Conservation (phyloP, 2,888 invertebrate genomes). For the Plagodis pulveraria region DNA sequence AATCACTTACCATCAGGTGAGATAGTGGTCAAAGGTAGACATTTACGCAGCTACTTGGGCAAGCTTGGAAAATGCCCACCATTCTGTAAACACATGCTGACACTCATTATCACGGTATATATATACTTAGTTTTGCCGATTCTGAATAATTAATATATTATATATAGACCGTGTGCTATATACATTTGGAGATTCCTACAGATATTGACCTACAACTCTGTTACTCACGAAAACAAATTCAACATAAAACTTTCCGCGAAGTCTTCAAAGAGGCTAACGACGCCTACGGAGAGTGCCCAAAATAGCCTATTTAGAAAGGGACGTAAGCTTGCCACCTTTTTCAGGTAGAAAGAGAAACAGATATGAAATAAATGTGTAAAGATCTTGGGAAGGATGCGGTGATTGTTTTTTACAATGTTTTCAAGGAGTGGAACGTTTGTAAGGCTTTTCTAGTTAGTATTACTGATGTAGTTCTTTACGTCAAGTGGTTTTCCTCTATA, state of each 20-base stretch:
- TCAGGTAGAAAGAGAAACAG: slow-evolving; percentile 13
- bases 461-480: slow-evolving; percentile 8
- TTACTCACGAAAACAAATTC: neutral
- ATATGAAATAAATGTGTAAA: slow-evolving; percentile 15
- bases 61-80: too few relatives aligned
- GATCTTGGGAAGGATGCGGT: slow-evolving; percentile 15
- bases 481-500: too few relatives aligned
- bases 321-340: slow-evolving; percentile 6
- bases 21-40: too few relatives aligned
- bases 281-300: slow-evolving; percentile 17
- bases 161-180: too few relatives aligned
- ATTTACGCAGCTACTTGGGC: too few relatives aligned
- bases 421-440: slow-evolving; percentile 1
- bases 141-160: too few relatives aligned
- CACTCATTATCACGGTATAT: too few relatives aligned
- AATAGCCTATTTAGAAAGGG: slow-evolving; percentile 32
- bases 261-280: slow-evolving; percentile 25
- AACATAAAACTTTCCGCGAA: slow-evolving; percentile 14
- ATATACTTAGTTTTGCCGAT: too few relatives aligned
- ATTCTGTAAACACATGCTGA: too few relatives aligned
- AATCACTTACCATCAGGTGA: too few relatives aligned
- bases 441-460: slow-evolving; percentile 8
- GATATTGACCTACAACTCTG: slow-evolving; percentile 1
- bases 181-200: neutral
- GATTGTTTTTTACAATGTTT: slow-evolving; percentile 25